Conservation (phyloP, 2,888 invertebrate genomes). For the Resseliella maxima region DNA sequence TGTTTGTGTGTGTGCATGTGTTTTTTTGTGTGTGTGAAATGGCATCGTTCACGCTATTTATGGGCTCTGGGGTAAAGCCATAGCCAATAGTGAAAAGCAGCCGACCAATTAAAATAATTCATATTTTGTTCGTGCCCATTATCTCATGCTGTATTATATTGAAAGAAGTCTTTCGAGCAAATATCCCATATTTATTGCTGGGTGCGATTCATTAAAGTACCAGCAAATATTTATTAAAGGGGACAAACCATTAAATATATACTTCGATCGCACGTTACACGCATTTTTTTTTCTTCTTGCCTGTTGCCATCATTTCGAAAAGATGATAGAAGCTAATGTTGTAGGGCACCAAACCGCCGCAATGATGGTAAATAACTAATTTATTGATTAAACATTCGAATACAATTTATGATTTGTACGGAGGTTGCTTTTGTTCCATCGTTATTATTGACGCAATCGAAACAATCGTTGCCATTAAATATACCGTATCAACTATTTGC, state of each 20-base stretch:
- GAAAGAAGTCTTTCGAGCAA: background rate
- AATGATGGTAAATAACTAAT: constrained; percentile 2
- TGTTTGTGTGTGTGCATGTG: too few relatives aligned
- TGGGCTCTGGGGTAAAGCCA: background rate
- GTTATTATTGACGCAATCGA: constrained; percentile 19
- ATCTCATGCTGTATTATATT: constrained; percentile 15
- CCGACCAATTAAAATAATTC: constrained; percentile 5
- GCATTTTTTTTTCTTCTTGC: background rate
- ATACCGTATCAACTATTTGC: background rate
- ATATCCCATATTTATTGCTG: background rate
- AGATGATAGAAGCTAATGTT: background rate
- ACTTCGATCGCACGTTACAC: background rate
- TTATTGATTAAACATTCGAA: constrained; percentile 39
- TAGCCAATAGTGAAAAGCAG: background rate
- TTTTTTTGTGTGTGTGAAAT: background rate
- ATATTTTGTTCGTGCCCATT: constrained; percentile 40
- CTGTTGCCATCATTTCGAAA: background rate
- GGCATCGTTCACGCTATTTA: background rate
- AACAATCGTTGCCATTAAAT: background rate
- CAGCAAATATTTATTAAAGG: constrained; percentile 1
- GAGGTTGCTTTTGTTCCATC: background rate
- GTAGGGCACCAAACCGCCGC: background rate
- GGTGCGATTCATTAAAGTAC: background rate
- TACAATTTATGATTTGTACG: background rate
- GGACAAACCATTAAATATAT: background rate